A percentile compares a stretch with the other conserved stretches of the same genome.
Conservation (phyloP, 2,888 invertebrate species). For the Timandra comae region DNA sequence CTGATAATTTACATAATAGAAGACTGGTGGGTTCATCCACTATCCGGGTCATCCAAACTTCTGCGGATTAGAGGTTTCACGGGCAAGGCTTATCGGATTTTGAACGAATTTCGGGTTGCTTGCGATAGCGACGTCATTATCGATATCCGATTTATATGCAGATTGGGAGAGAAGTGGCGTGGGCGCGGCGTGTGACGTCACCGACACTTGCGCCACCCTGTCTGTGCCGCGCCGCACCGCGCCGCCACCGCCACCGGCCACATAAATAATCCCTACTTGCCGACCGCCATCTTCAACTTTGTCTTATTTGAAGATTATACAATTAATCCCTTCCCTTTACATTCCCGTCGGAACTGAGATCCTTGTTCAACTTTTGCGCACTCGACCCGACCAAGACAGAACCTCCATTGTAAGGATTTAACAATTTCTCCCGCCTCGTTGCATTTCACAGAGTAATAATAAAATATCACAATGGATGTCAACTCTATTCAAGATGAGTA, state of each 20-base stretch:
- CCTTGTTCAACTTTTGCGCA: constrained; percentile 67
- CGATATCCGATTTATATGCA: constrained; percentile 77
- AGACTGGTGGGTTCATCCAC: constrained; percentile 68
- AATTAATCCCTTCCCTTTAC: constrained; percentile 54
- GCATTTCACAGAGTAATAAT: constrained; percentile 70
- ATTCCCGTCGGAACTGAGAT: constrained; percentile 52
- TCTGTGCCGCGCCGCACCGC: constrained; percentile 15
- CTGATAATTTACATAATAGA: constrained; percentile 75
- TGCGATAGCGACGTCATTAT: constrained; percentile 72
- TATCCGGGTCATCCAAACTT: constrained; percentile 73
- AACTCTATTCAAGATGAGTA: constrained; percentile 71
- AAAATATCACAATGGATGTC: constrained; percentile 74
- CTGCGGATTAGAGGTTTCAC: constrained; percentile 72
- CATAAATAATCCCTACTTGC: constrained; percentile 46
- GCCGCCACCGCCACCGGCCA: constrained; percentile 26
- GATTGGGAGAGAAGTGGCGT: constrained; percentile 59
- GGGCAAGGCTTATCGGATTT: constrained; percentile 71
- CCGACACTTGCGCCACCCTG: constrained; percentile 26
- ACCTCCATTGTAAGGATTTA: constrained; percentile 67
- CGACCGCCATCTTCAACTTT: constrained; percentile 46
- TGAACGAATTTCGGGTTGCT: constrained; percentile 70
- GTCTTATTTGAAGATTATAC: constrained; percentile 54
- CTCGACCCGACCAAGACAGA: constrained; percentile 67
- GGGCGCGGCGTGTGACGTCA: constrained; percentile 41
- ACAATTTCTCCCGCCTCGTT: constrained; percentile 69